Percentiles rank a stretch among this genome's conserved stretches.
These are phyloP conservation scores for Gymnodraco acuticeps DNA, from an alignment of 2,797 vertebrate species.

Conservation along the genomic window DNA sequence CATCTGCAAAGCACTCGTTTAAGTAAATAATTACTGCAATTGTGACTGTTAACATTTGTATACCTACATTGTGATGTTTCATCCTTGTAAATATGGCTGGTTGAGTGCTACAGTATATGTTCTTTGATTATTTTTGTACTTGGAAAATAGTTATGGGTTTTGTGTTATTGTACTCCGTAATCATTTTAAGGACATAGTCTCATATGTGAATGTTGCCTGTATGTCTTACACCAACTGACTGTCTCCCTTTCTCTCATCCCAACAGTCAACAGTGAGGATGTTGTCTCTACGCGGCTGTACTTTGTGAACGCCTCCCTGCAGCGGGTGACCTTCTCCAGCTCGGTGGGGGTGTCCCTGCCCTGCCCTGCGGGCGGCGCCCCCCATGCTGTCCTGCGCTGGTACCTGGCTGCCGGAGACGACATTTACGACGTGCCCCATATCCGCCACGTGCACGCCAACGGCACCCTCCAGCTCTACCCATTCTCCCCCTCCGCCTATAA, in stretches of 20 bases:
- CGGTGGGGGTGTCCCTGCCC: conserved; percentile 99
- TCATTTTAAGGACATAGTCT: background rate
- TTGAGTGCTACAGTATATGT: background rate
- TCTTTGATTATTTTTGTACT: background rate
- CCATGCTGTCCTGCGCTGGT: conserved; percentile 97
- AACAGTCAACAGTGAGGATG: conserved; percentile 94
- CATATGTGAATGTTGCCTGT: background rate
- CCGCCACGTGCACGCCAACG: conserved; percentile 98
- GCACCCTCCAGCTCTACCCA: conserved; percentile 98
- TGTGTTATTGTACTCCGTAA: background rate
- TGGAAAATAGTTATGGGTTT: background rate
- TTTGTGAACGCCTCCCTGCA: conserved; percentile 99
- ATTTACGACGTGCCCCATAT: conserved; percentile 99
- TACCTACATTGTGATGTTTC: background rate
- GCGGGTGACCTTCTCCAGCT: conserved; percentile 99
- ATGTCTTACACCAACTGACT: conserved; percentile 32
- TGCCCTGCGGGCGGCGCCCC: conserved; percentile 97
- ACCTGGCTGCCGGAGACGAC: conserved; percentile 98
- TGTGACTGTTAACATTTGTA: background rate
- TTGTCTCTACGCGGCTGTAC: conserved; percentile 97
- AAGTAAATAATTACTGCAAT: background rate
- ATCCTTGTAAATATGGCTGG: background rate
- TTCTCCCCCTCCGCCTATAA: conserved; percentile 99
- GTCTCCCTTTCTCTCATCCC: conserved; percentile 59
- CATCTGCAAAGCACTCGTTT: background rate